Evolutionary conservation across 1,140 invertebrate species (phyloP).

Genomic region (Leptinotarsa lineolata): DNA sequence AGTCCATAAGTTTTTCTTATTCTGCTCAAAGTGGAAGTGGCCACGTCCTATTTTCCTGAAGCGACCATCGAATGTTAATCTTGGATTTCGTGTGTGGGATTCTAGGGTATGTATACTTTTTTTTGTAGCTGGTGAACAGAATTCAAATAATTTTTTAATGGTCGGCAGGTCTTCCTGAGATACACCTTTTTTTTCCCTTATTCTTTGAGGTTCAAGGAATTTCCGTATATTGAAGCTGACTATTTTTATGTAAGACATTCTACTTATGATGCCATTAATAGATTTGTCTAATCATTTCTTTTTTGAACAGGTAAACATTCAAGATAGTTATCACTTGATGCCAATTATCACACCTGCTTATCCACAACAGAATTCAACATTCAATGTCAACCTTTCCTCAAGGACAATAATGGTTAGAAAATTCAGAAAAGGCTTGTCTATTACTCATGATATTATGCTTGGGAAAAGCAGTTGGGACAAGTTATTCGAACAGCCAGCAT

Average conservation of each 20-base stretch:
- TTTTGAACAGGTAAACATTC: constrained; percentile 71
- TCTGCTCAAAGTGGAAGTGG: constrained; percentile 98
- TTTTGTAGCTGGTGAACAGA: too few relatives aligned
- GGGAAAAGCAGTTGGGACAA: constrained; percentile 85
- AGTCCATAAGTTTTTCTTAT: constrained; percentile 97
- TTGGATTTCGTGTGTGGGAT: constrained; percentile 94
- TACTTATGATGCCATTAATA: neutral
- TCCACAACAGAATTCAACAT: constrained; percentile 99
- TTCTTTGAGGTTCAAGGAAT: neutral
- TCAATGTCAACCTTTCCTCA: constrained; percentile 95
- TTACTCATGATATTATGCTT: constrained; percentile 86
- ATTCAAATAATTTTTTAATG: too few relatives aligned
- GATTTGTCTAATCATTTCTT: neutral
- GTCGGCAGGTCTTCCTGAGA: too few relatives aligned
- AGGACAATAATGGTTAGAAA: constrained; percentile 92
- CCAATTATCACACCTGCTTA: constrained; percentile 99
- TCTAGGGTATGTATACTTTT: constrained; percentile 73
- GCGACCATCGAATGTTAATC: constrained; percentile 83
- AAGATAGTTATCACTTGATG: constrained; percentile 96
- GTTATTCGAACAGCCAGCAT: constrained; percentile 94
- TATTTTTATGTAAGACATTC: neutral
- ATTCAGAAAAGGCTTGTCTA: constrained; percentile 77
- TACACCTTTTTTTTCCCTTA: too few relatives aligned
- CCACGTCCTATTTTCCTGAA: constrained; percentile 95
- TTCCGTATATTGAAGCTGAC: neutral